These are phyloP conservation scores for Lucinisca nassula DNA, from an alignment of 2,888 invertebrate species.

Conservation along the genomic window DNA sequence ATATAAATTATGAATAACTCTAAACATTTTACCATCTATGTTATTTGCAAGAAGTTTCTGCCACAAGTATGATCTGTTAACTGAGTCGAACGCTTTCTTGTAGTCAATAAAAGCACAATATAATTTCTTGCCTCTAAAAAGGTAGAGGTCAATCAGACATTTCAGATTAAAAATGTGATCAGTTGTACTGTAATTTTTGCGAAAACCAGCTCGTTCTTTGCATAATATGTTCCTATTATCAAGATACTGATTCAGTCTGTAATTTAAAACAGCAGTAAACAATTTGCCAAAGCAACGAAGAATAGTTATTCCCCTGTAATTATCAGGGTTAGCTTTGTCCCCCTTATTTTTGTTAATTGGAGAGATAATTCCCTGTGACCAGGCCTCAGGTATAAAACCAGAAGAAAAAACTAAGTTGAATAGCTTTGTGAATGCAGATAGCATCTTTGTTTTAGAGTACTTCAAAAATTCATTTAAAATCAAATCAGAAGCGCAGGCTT, in stretches of 20 bases:
- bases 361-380: not conserved
- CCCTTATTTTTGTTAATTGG: constrained; percentile 16
- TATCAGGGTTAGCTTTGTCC: constrained; percentile 4
- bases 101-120: not conserved
- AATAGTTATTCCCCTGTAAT: not conserved
- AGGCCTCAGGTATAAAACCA: not conserved
- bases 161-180: not conserved
- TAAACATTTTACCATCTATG: not conserved
- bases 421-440: not conserved
- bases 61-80: not conserved
- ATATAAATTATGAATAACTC: not conserved
- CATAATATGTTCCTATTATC: not conserved
- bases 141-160: not conserved
- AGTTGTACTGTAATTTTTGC: not conserved
- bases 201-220: not conserved
- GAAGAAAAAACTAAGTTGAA: constrained; percentile 7
- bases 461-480: constrained; percentile 14
- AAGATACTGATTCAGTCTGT: not conserved
- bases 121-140: not conserved
- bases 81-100: not conserved
- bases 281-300: not conserved
- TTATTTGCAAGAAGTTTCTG: not conserved
- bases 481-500: too few species aligned
- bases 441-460: not conserved
- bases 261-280: not conserved